Evolutionary conservation across 2,888 invertebrate genomes (phyloP), one percentile per base, ranked within the genome.

Genomic region (Plebejus melissa): DNA sequence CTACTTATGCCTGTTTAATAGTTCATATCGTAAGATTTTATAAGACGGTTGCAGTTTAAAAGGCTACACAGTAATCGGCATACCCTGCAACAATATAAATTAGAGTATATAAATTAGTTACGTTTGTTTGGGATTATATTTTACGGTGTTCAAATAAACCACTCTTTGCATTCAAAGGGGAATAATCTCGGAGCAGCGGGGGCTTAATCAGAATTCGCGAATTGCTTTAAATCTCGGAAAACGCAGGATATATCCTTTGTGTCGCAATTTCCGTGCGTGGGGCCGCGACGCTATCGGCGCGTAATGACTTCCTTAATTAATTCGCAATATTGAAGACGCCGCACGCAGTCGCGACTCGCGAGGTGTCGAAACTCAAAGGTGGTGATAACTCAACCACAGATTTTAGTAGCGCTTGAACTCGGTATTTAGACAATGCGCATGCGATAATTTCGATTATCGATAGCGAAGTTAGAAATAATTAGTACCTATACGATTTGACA

Each of bases 301-400:
- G 91, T 93, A 93, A 93, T 93, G 89, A 93, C 93, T 93, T 93
- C 93, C 92, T 91, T 92, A 92, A 93, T 93, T 93, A 93, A 93
- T 92, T 90, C 90, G 87, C 85, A 88, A 91, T 91, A 87, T 90
- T 90, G 79, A 72, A 77, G 76, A 76, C 75, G 69, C 74, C 76
- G 74, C 69, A 74, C 57, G 75, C 60, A 69, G 75, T 9, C 36
- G 69, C 32, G 69, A 69, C 75, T 9, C 36, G 69, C 32, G 69
- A 41, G 32, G 46, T 65, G 60, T 4, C 32, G 41, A 50, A 6
- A 32, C 32, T 60, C 22, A 28, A 28, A 60, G 4, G 22, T 46
- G 46, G 28, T 58, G 69, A 32, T n/a, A 28, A 22, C 60, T 60
- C 22, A 58, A 69, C 28, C 38, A 60, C 38, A 75, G 32, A 70